Evolutionary conservation across 2,113 vertebrate genomes (phyloP), one percentile per base, ranked within the genome.

Genomic region (Harpagus bidentatus): DNA sequence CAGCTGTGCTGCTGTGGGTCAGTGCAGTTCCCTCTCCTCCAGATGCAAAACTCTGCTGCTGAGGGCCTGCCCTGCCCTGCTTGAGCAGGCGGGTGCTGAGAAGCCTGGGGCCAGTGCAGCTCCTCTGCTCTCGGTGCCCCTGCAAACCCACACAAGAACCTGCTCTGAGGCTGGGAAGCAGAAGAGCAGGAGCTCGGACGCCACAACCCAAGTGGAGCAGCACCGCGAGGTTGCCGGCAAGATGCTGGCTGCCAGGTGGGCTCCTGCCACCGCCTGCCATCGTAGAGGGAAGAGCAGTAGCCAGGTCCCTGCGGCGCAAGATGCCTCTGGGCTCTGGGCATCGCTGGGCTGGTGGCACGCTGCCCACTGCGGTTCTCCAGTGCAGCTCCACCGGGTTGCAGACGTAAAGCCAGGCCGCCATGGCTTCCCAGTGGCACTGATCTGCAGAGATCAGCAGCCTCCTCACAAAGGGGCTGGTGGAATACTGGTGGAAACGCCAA

Each of bases 331-430:
- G 50, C 19, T 36, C 42, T 11, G 32, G 62, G 53, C 19, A 14
- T 19, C 8, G 0, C 22, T 5, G 36, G 40, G 79, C 28, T 7
- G 65, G 53, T 9, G 53, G 42, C 38, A 63, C 38, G 10, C 66
- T 31, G 38, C n/a, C 9, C 3, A 0, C 21, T 5, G 19, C 23
- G 52, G 19, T 7, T 67, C 42, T 25, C 43, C 25, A 3, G 79
- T 3, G 31, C 67, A 17, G 47, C 26, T 16, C 67, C 45, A 9
- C 29, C 4, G 6, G 52, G 63, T 23, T 26, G 42, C 63, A 56
- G 29, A 19, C 2, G 1, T 40, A 32, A 15, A 9, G 25, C 5
- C 20, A 17, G 34, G 42, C 26, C 1, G 3, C 82, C 8, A 0
- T 2, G 21, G 40, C 40, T 47, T 53, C 40, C 70, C 12, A 7